Conservation (phyloP, 2,888 invertebrate genomes). For the Drosophila buzzatii region DNA sequence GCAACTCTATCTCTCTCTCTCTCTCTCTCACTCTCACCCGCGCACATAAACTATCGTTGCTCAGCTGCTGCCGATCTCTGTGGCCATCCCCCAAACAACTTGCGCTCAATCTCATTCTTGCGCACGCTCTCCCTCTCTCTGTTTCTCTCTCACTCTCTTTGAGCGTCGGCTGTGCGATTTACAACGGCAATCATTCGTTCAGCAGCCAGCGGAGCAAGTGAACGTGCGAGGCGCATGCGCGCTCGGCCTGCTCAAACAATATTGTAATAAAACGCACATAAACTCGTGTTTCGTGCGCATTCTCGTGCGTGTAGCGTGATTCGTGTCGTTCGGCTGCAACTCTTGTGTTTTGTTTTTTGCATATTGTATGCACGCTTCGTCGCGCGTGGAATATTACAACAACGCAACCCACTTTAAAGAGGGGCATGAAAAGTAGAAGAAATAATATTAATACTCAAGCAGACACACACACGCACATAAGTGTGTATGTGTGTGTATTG, state of each 20-base stretch:
- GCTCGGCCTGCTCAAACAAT: conserved; percentile 56
- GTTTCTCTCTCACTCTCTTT: neutral
- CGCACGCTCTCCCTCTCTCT: neutral
- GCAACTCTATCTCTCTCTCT: conserved; percentile 37
- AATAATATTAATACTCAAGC: conserved; percentile 35
- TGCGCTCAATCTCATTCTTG: conserved; percentile 8
- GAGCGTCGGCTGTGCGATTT: conserved; percentile 25
- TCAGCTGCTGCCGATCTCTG: conserved; percentile 52
- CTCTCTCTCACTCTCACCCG: conserved; percentile 47
- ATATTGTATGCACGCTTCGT: conserved; percentile 61
- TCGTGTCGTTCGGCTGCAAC: conserved; percentile 37
- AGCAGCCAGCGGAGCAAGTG: conserved; percentile 62
- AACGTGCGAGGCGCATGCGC: conserved; percentile 78
- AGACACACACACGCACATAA: neutral
- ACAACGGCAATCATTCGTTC: conserved; percentile 62
- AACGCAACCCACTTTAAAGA: conserved; percentile 28
- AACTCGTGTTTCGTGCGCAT: conserved; percentile 32
- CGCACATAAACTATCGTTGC: conserved; percentile 45
- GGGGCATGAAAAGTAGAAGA: conserved; percentile 48
- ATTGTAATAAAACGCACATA: conserved; percentile 22
- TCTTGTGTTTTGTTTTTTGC: conserved; percentile 54
- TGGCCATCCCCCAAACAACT: conserved; percentile 24
- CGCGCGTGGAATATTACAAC: conserved; percentile 67
- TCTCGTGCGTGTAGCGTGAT: conserved; percentile 31
- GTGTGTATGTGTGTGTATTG: neutral